These are phyloP conservation scores for Monochamus saltuarius DNA, from an alignment of 1,140 invertebrate genomes.

Conservation along the genomic window DNA sequence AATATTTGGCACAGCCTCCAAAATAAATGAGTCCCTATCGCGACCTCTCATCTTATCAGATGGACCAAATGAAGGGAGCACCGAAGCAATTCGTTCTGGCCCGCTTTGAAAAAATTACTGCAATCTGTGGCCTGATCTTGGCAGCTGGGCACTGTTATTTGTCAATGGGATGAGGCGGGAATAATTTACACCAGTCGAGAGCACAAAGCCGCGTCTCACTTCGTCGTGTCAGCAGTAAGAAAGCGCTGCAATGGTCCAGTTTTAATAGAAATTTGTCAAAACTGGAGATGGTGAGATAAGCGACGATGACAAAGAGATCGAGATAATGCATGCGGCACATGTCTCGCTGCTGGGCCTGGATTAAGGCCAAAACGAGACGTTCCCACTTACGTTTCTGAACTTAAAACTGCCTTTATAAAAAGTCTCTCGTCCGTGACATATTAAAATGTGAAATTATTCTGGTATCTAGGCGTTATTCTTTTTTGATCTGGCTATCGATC, in stretches of 20 bases:
- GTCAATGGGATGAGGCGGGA: conserved; percentile 23
- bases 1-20: too few species aligned
- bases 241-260: conserved; percentile 22
- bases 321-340: conserved; percentile 25
- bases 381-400: neutral
- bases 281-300: conserved; percentile 26
- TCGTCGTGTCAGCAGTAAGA: neutral
- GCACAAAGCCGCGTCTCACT: conserved; percentile 21
- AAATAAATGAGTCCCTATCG: neutral
- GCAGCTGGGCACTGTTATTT: conserved; percentile 30
- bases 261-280: conserved; percentile 35
- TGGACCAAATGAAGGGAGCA: conserved; percentile 10
- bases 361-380: conserved; percentile 12
- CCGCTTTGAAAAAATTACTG: conserved; percentile 25
- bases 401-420: neutral
- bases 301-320: conserved; percentile 28
- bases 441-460: too few species aligned
- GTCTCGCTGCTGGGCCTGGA: conserved; percentile 11
- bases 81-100: neutral
- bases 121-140: conserved; percentile 27
- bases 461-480: too few species aligned
- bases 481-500: too few species aligned
- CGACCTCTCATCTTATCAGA: conserved; percentile 13
- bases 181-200: conserved; percentile 27
- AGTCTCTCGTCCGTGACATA: conserved; percentile 1